A percentile compares a stretch with the other conserved stretches of the same genome.
These are phyloP conservation scores for Chaetorhynchus papuensis DNA, from an alignment of 2,113 vertebrate species.

Conservation along the genomic window DNA sequence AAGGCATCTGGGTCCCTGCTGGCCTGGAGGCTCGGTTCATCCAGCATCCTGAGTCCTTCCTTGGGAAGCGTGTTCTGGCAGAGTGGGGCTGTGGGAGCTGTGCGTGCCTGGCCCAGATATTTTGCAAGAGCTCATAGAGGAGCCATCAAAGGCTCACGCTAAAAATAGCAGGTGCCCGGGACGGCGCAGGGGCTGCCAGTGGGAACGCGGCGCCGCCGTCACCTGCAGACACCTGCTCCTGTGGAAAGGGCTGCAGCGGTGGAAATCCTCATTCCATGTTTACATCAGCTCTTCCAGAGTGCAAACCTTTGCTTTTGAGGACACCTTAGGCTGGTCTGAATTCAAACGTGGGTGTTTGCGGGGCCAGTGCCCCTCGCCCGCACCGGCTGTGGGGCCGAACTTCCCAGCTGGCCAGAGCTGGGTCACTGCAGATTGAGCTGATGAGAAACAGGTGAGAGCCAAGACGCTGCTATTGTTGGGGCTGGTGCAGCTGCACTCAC, in stretches of 20 bases:
- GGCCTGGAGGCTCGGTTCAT: rapidly evolving
- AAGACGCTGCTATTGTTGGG: neutral
- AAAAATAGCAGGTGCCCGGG: neutral
- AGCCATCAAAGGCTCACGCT: neutral
- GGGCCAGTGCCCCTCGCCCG: rapidly evolving
- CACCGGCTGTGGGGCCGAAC: rapidly evolving
- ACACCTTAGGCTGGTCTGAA: neutral
- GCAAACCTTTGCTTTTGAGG: neutral
- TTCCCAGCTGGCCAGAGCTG: neutral
- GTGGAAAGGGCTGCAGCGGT: neutral
- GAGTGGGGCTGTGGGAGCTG: neutral
- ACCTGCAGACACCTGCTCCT: neutral
- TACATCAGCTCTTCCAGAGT: neutral
- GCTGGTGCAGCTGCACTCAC: rapidly evolving
- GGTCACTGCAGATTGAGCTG: neutral
- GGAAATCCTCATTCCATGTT: neutral
- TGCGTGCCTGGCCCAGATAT: neutral
- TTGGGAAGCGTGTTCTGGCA: rapidly evolving
- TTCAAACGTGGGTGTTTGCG: rapidly evolving
- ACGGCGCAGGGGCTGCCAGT: rapidly evolving
- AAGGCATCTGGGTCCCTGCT: rapidly evolving
- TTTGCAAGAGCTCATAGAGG: neutral
- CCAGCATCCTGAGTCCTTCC: neutral
- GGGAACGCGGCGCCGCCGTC: neutral
- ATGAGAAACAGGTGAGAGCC: neutral